Conservation (phyloP, 2,888 invertebrate species). For the Thymelicus lineola region DNA sequence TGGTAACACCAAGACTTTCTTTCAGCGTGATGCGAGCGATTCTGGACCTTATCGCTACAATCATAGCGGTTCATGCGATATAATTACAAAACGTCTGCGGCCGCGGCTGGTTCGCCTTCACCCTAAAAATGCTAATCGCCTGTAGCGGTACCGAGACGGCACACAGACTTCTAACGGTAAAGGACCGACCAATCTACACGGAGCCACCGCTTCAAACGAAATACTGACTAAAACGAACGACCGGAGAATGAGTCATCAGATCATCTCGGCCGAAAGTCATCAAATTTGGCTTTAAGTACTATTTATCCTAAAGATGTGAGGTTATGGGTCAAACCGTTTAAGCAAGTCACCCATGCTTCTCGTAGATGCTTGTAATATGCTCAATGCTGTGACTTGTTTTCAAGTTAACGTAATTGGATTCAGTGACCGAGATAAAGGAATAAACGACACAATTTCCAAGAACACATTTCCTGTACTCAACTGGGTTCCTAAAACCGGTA, state of each 20-base stretch:
- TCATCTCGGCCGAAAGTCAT: slow-evolving; percentile 8
- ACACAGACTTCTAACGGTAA: slow-evolving; percentile 66
- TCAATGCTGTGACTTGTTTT: background rate
- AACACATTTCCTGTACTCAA: slow-evolving; percentile 1
- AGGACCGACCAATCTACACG: slow-evolving; percentile 52
- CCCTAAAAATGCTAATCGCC: slow-evolving; percentile 75
- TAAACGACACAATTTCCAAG: background rate
- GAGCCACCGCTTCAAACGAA: slow-evolving; percentile 32
- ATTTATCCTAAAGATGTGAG: too few species aligned
- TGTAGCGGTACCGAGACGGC: slow-evolving; percentile 48
- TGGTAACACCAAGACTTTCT: slow-evolving; percentile 31
- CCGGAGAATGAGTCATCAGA: background rate
- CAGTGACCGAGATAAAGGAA: background rate
- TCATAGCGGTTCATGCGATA: slow-evolving; percentile 35
- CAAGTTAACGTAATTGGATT: slow-evolving; percentile 4
- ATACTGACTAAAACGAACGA: slow-evolving; percentile 4
- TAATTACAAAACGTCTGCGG: slow-evolving; percentile 44
- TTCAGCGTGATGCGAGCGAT: slow-evolving; percentile 10
- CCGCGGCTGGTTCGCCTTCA: slow-evolving; percentile 69
- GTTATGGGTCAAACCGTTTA: too few species aligned
- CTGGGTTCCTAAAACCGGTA: background rate
- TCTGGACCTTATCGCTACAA: slow-evolving; percentile 21
- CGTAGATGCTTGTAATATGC: background rate
- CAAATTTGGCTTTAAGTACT: background rate
- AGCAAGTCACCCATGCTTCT: too few species aligned